Base-by-base conservation (phyloP, 2,888 invertebrate species). In the Stenoptilia bipunctidactyla region DNA sequence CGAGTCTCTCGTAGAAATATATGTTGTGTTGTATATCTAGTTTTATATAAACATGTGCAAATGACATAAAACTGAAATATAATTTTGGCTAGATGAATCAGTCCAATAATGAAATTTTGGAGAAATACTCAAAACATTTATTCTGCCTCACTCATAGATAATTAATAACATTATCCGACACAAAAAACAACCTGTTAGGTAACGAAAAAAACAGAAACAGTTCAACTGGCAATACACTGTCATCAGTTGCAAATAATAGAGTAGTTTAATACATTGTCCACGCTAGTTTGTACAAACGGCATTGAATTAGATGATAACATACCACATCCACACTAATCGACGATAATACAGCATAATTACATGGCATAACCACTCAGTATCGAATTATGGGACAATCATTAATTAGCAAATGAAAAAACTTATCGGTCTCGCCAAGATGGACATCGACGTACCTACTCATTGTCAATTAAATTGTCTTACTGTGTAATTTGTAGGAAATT, bases 291-390 rank as follows among this genome's bases (percentile, higher is more conserved):
- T 58, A 59, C 62, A 67, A 67, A 69, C 58, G 61, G 58, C 66
- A 71, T 65, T 66, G 66, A 66, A 63, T 71, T 65, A 67, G 65
- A 69, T 68, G 65, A 72, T 69, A 60, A 61, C 55, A 45, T 4
- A 30, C 30, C 44, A 52, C 47, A 50, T 58, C 59, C 52, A 53
- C 58, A 63, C 58, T 73, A 73, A 71, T 73, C 49, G 56, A 47
- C 47, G 46, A 55, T 68, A 70, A 71, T 68, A 60, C 51, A 51
- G 50, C 56, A 47, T 71, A 75, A 74, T 74, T 62, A 63, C 52
- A 54, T 50, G 37, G 49, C 38, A 49, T 43, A 41, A 13, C 45
- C 42, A 37, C 38, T 45, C 43, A 42, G 42, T 41, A 39, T 36
- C 45, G 43, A 47, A 45, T 37, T 46, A 35, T 36, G 47, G 51